Percentiles rank a stretch among this genome's conserved stretches.
phyloP scores from a whole-genome alignment of 1,140 invertebrate species.

The Ephestia elutella region DNA sequence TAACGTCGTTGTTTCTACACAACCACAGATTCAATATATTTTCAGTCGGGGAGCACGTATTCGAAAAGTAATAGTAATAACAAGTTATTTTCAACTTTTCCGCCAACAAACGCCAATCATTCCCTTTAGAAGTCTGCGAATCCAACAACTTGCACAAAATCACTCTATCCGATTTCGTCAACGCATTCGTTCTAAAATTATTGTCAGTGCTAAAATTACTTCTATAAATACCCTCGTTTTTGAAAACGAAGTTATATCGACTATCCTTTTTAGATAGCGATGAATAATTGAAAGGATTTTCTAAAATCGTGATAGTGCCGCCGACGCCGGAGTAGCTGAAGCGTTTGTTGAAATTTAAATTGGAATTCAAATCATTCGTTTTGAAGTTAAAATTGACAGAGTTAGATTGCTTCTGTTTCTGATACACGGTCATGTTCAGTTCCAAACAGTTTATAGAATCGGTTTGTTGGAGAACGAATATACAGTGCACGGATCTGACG shows the following conservation, averaged over 20 bases:
- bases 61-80: slow-evolving; percentile 97
- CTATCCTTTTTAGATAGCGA: slow-evolving; percentile 64
- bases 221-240: slow-evolving; percentile 42
- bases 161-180: slow-evolving; percentile 79
- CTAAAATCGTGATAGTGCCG: slow-evolving; percentile 60
- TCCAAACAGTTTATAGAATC: slow-evolving; percentile 71
- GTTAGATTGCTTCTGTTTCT: slow-evolving; percentile 68
- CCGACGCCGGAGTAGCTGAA: slow-evolving; percentile 58
- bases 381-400: slow-evolving; percentile 69
- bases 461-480: slow-evolving; percentile 85
- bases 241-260: slow-evolving; percentile 60
- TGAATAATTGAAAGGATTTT: slow-evolving; percentile 69
- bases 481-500: slow-evolving; percentile 85
- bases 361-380: slow-evolving; percentile 68
- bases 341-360: slow-evolving; percentile 65
- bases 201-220: slow-evolving; percentile 61
- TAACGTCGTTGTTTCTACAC: slow-evolving; percentile 90
- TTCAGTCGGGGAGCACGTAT: slow-evolving; percentile 95
- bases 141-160: slow-evolving; percentile 93
- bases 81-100: slow-evolving; percentile 92
- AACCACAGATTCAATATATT: slow-evolving; percentile 97
- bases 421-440: slow-evolving; percentile 61
- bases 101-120: slow-evolving; percentile 96
- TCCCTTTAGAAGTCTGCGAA: slow-evolving; percentile 90
- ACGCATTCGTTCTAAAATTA: slow-evolving; percentile 59